A percentile compares a stretch with the other conserved stretches of the same genome.
Conservation (phyloP, 2,797 vertebrate species). For the Novumbra hubbsi region DNA sequence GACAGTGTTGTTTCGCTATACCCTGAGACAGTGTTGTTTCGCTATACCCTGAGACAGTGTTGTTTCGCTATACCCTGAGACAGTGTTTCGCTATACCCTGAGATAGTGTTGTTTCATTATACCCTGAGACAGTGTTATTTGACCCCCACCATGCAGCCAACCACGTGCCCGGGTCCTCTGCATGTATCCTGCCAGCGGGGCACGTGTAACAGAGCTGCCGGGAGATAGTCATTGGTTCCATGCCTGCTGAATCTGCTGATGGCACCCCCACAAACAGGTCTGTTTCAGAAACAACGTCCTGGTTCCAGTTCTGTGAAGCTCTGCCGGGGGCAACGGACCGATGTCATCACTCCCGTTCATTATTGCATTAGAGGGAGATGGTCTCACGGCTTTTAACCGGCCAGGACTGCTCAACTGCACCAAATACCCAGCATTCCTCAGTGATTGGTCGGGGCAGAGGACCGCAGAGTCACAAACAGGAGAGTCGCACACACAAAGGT, state of each 20-base stretch:
- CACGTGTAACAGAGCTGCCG: not conserved
- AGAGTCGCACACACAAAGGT: not conserved
- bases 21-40: too few relatives aligned
- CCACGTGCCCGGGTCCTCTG: too few relatives aligned
- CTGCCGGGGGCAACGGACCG: not conserved
- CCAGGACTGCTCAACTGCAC: not conserved
- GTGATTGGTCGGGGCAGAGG: not conserved
- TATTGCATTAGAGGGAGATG: slow-evolving; percentile 10
- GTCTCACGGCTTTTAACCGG: not conserved
- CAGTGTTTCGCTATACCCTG: too few relatives aligned
- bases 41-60: too few relatives aligned
- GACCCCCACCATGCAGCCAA: too few relatives aligned
- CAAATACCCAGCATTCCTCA: slow-evolving; percentile 8
- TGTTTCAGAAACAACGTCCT: not conserved
- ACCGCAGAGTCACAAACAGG: not conserved
- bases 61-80: too few relatives aligned
- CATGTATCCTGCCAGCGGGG: not conserved
- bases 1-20: too few relatives aligned
- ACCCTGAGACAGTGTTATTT: too few relatives aligned
- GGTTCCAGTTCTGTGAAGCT: not conserved
- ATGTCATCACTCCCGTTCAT: not conserved
- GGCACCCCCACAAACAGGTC: not conserved
- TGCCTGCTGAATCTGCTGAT: not conserved
- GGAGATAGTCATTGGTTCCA: slow-evolving; percentile 2
- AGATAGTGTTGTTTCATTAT: too few relatives aligned